Percentiles rank a stretch among this genome's conserved stretches.
phyloP scores from a whole-genome alignment of 2,797 vertebrate genomes.

The Sebastes diploproa region DNA sequence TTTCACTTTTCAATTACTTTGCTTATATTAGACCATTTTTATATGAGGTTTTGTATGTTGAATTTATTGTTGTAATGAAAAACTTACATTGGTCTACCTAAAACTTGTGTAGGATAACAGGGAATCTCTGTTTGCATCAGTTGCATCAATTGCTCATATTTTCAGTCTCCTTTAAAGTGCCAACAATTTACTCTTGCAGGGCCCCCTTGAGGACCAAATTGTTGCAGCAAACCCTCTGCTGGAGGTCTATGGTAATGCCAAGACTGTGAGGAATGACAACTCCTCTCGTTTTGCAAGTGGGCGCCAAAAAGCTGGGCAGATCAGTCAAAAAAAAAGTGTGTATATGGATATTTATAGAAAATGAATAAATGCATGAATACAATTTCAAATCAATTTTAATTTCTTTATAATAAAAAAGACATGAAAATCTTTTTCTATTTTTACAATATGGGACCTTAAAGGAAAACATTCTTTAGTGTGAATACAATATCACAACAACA shows the following conservation, averaged over 20 bases:
- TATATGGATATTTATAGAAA: too few relatives aligned
- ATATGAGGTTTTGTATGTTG: not conserved
- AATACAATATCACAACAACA: too few relatives aligned
- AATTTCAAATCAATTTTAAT: too few relatives aligned
- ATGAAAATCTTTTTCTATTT: too few relatives aligned
- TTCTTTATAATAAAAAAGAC: too few relatives aligned
- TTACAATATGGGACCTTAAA: too few relatives aligned
- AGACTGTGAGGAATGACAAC: constrained; percentile 88
- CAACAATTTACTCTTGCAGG: not conserved
- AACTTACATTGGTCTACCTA: not conserved
- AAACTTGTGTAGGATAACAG: not conserved
- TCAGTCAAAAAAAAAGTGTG: too few relatives aligned
- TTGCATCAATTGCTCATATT: not conserved
- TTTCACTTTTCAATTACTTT: not conserved
- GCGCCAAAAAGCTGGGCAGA: too few relatives aligned
- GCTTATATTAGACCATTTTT: not conserved
- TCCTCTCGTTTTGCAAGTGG: constrained; percentile 66
- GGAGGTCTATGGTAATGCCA: constrained; percentile 90
- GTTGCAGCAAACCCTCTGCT: constrained; percentile 86
- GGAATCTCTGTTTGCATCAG: not conserved
- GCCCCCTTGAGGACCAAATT: constrained; percentile 62
- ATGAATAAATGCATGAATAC: too few relatives aligned
- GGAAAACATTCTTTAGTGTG: too few relatives aligned
- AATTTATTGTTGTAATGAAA: not conserved
- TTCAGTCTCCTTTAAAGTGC: not conserved